Percentiles rank a stretch among this genome's conserved stretches.
Evolutionary conservation across 2,113 vertebrate genomes (phyloP).

Genomic region (Noturus placidus): DNA sequence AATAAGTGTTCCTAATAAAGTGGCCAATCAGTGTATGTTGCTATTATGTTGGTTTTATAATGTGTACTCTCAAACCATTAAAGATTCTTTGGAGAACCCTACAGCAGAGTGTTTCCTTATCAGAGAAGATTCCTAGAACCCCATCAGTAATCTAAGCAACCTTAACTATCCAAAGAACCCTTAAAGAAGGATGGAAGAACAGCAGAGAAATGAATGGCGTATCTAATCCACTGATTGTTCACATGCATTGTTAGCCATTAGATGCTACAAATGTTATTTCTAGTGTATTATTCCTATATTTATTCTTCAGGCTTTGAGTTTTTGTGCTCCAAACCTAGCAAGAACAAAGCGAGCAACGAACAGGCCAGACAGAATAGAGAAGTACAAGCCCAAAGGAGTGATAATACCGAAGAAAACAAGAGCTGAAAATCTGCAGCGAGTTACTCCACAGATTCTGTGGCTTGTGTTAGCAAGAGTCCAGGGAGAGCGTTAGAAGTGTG

Average conservation of each 20-base stretch:
- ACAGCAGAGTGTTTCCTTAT: neutral
- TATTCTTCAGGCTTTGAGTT: constrained; percentile 62
- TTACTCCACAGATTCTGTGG: constrained; percentile 63
- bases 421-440: constrained; percentile 60
- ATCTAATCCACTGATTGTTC: neutral
- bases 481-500: constrained; percentile 62
- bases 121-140: neutral
- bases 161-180: neutral
- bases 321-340: constrained; percentile 65
- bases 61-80: neutral
- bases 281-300: constrained; percentile 28
- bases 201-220: neutral
- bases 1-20: neutral
- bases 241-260: neutral
- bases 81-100: neutral
- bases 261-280: neutral
- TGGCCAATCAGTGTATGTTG: neutral
- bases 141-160: neutral
- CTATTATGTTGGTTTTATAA: neutral
- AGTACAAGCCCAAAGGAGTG: constrained; percentile 68
- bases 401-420: constrained; percentile 63
- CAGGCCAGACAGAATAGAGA: constrained; percentile 61
- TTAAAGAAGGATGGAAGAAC: neutral
- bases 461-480: constrained; percentile 67
- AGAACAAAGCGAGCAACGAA: constrained; percentile 65